These are phyloP conservation scores for Athene noctua DNA, from an alignment of 2,113 vertebrate species.

Conservation along the genomic window DNA sequence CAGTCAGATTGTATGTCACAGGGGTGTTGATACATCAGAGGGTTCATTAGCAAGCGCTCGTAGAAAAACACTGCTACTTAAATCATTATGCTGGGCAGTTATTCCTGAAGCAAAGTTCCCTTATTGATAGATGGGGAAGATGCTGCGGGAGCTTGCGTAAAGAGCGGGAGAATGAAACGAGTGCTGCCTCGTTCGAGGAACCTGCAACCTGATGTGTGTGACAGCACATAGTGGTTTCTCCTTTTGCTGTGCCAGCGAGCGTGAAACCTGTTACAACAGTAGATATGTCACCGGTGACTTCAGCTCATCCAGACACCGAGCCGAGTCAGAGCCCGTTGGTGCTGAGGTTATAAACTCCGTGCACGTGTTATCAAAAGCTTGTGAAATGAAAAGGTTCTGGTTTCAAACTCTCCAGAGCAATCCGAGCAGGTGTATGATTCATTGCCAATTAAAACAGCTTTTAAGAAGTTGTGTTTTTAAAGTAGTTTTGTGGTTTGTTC, in stretches of 20 bases:
- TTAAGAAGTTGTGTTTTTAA: not conserved
- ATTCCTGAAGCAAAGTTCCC: not conserved
- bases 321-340: not conserved
- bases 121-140: not conserved
- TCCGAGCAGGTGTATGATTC: not conserved
- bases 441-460: not conserved
- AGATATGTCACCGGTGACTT: not conserved
- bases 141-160: not conserved
- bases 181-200: not conserved
- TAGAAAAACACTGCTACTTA: not conserved
- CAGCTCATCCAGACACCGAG: not conserved
- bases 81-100: accelerated
- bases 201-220: not conserved
- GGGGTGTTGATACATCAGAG: not conserved
- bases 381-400: not conserved
- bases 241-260: not conserved
- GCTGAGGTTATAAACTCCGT: not conserved
- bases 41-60: not conserved
- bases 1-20: not conserved
- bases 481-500: not conserved
- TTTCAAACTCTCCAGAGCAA: not conserved
- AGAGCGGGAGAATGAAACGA: not conserved
- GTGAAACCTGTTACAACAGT: accelerated
- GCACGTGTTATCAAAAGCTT: accelerated
- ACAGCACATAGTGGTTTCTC: not conserved